Evolutionary conservation across 2,888 invertebrate genomes (phyloP).

Genomic region (Pachydiplax longipennis): DNA sequence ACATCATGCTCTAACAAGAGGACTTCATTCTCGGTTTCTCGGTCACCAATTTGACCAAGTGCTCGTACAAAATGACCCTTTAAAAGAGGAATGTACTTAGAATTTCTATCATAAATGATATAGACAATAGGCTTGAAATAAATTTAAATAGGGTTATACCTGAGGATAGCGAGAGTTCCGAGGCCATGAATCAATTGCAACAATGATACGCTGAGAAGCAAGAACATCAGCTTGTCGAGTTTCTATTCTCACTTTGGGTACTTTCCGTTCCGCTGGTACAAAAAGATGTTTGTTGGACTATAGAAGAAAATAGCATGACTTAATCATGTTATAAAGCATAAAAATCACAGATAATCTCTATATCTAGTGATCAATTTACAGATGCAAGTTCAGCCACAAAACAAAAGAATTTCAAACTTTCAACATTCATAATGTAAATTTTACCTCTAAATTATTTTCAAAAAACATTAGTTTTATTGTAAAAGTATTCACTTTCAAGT

Average conservation of each 20-base stretch:
- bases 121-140: neutral
- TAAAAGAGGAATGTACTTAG: conserved; percentile 48
- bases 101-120: neutral
- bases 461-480: no score
- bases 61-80: conserved; percentile 94
- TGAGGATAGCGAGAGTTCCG: conserved; percentile 89
- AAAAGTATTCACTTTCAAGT: no score
- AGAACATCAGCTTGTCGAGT: conserved; percentile 87
- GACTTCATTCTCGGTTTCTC: conserved; percentile 96
- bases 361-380: no score
- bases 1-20: conserved; percentile 95
- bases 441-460: no score
- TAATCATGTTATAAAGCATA: no score
- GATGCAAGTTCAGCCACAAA: no score
- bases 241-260: conserved; percentile 95
- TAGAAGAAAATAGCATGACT: neutral
- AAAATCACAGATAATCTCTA: no score
- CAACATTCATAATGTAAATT: no score
- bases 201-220: conserved; percentile 86
- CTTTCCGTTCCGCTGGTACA: conserved; percentile 90
- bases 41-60: conserved; percentile 91
- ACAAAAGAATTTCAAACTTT: no score
- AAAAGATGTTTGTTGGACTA: conserved; percentile 66
- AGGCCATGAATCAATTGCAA: conserved; percentile 97
- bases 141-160: conserved; percentile 57